Percentiles rank a stretch among this genome's conserved stretches.
Conservation (phyloP, 2,888 invertebrate species). For the Vandiemenella viatica region DNA sequence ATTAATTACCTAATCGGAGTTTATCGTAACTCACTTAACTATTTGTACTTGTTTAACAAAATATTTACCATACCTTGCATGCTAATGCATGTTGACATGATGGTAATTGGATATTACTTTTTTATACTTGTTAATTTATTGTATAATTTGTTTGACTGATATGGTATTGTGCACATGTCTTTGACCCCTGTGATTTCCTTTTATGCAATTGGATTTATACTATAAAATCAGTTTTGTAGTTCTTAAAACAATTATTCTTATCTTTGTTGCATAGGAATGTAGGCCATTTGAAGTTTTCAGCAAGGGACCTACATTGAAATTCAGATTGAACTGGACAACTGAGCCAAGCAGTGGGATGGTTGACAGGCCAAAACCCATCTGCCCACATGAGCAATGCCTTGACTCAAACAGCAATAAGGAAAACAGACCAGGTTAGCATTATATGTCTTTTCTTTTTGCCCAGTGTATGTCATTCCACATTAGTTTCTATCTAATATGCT, state of each 20-base stretch:
- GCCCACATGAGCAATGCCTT: slow-evolving; percentile 18
- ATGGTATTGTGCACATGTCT: too few relatives aligned
- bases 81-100: too few relatives aligned
- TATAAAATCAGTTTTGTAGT: slow-evolving; percentile 1
- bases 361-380: slow-evolving; percentile 43
- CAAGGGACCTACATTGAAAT: slow-evolving; percentile 67
- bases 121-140: too few relatives aligned
- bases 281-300: slow-evolving; percentile 57
- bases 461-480: neutral
- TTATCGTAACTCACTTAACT: too few relatives aligned
- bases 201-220: too few relatives aligned
- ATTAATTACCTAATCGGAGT: too few relatives aligned
- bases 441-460: slow-evolving; percentile 1
- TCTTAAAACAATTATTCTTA: neutral
- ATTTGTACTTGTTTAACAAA: too few relatives aligned
- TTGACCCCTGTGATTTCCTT: too few relatives aligned
- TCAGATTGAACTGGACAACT: slow-evolving; percentile 70
- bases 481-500: neutral
- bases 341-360: slow-evolving; percentile 51
- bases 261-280: slow-evolving; percentile 5
- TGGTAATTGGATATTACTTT: too few relatives aligned
- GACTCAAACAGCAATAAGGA: slow-evolving; percentile 30
- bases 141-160: too few relatives aligned
- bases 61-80: too few relatives aligned
- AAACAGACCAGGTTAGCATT: slow-evolving; percentile 28